Evolutionary conservation across 2,888 invertebrate genomes (phyloP).

Genomic region (Zygogramma bicolorata): DNA sequence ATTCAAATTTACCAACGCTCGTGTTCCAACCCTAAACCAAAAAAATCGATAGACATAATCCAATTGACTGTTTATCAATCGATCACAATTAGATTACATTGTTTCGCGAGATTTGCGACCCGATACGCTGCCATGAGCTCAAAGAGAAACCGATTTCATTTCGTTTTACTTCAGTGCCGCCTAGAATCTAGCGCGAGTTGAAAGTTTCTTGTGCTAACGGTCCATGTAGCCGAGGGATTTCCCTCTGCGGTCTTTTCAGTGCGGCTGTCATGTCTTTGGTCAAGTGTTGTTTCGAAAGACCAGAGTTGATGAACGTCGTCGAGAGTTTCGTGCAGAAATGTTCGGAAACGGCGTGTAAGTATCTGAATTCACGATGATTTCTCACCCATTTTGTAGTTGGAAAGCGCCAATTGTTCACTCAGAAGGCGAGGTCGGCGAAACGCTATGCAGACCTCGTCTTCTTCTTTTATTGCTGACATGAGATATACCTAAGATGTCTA

Average conservation of each 20-base stretch:
- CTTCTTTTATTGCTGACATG: no score
- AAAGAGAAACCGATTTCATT: background rate
- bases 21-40: background rate
- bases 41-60: background rate
- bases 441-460: no score
- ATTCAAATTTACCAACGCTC: background rate
- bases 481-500: no score
- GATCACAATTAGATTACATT: slow-evolving; percentile 1
- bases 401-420: no score
- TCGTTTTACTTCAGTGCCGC: background rate
- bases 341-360: slow-evolving; percentile 87
- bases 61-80: background rate
- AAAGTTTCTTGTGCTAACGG: background rate
- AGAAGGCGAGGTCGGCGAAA: no score
- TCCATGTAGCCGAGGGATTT: no score
- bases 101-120: background rate
- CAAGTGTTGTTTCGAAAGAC: slow-evolving; percentile 82
- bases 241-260: no score
- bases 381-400: no score
- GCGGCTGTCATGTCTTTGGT: background rate
- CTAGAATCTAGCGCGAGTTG: background rate
- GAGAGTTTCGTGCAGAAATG: slow-evolving; percentile 84
- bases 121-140: background rate
- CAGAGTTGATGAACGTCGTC: slow-evolving; percentile 80
- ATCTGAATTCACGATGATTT: no score